phyloP scores from a whole-genome alignment of 2,797 vertebrate genomes.

The Pelobates cultripes region DNA sequence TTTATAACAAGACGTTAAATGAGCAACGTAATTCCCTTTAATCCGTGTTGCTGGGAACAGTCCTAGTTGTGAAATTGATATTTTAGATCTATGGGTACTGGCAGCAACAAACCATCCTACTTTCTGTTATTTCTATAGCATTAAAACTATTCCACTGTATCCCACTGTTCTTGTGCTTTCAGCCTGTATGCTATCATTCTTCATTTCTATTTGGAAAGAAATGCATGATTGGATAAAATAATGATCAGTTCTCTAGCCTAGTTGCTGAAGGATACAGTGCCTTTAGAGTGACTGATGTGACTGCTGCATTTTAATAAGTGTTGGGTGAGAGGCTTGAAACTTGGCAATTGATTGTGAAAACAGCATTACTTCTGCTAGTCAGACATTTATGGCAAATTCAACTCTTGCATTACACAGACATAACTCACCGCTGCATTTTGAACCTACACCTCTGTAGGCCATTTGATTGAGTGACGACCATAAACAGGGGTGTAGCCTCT shows the following conservation, averaged over 20 bases:
- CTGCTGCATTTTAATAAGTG: conserved; percentile 45
- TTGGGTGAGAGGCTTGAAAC: conserved; percentile 25
- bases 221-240: conserved; percentile 35
- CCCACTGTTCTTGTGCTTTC: conserved; percentile 16
- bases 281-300: conserved; percentile 37
- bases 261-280: conserved; percentile 32
- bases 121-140: neutral
- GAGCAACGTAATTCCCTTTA: neutral
- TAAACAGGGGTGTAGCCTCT: no score
- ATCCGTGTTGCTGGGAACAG: neutral
- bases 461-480: no score
- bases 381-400: conserved; percentile 38
- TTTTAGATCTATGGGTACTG: neutral
- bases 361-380: conserved; percentile 40
- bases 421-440: conserved; percentile 19
- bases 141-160: neutral
- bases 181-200: conserved; percentile 12
- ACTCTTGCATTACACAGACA: conserved; percentile 29
- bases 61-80: neutral
- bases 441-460: neutral
- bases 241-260: conserved; percentile 33
- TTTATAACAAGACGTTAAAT: neutral
- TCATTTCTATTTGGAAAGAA: conserved; percentile 19
- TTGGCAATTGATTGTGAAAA: conserved; percentile 47
- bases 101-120: neutral